These are phyloP conservation scores for Cryptocheilus praepositus DNA, from an alignment of 2,888 invertebrate species.

Conservation along the genomic window DNA sequence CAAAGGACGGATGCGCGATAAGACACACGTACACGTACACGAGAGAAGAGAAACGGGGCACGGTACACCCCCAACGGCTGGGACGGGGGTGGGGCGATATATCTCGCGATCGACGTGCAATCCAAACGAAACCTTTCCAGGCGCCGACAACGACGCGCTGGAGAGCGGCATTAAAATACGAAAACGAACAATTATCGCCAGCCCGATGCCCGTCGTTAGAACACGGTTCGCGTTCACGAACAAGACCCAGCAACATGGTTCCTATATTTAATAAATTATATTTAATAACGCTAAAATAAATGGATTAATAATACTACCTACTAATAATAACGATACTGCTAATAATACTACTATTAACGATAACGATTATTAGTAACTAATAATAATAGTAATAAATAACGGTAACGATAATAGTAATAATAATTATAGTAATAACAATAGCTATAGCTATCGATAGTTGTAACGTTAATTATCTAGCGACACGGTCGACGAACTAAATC, in stretches of 20 bases:
- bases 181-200: conserved; percentile 25
- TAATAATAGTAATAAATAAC: conserved; percentile 60
- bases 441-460: conserved; percentile 50
- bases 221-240: conserved; percentile 40
- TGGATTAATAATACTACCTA: conserved; percentile 53
- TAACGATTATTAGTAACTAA: conserved; percentile 60
- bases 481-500: conserved; percentile 22
- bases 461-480: conserved; percentile 39
- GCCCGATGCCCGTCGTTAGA: conserved; percentile 19
- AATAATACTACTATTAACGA: conserved; percentile 60
- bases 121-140: background rate
- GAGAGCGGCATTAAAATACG: background rate
- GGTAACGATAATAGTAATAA: conserved; percentile 42
- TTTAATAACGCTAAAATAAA: conserved; percentile 65
- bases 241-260: conserved; percentile 73
- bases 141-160: background rate
- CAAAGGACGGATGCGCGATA: too few species aligned
- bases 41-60: conserved; percentile 30
- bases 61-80: conserved; percentile 36
- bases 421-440: conserved; percentile 56
- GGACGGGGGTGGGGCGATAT: conserved; percentile 30
- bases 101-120: conserved; percentile 21
- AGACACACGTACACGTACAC: conserved; percentile 15
- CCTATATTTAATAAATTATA: conserved; percentile 73
- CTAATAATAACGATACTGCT: conserved; percentile 50